Conservation (phyloP, 2,113 vertebrate genomes). For the Okapia johnstoni region DNA sequence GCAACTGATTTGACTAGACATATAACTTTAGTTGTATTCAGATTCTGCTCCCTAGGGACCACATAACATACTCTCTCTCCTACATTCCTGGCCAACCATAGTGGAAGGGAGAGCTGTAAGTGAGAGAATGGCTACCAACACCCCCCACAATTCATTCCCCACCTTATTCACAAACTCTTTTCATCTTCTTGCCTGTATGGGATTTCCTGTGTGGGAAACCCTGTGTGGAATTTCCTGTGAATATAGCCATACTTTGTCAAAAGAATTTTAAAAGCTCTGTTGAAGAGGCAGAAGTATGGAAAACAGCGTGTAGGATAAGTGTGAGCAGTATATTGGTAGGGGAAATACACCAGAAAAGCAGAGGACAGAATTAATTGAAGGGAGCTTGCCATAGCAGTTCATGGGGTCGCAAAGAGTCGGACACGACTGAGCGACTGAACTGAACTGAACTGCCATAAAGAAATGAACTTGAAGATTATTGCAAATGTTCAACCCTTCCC, state of each 20-base stretch:
- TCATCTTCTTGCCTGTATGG: not conserved
- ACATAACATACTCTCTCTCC: not conserved
- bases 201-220: no score
- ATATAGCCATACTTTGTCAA: not conserved
- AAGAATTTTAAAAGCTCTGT: not conserved
- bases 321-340: not conserved
- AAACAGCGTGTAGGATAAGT: not conserved
- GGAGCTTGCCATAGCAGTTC: not conserved
- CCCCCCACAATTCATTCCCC: not conserved
- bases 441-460: no score
- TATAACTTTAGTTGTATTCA: not conserved
- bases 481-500: not conserved
- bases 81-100: accelerated
- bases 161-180: not conserved
- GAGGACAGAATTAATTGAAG: not conserved
- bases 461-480: not conserved
- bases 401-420: no score
- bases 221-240: not conserved
- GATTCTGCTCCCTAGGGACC: not conserved
- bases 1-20: not conserved
- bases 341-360: not conserved
- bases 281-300: not conserved
- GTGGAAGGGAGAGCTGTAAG: not conserved
- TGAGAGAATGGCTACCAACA: not conserved
- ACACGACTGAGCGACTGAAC: no score